These are phyloP conservation scores for Pitangus sulphuratus DNA, from an alignment of 2,797 vertebrate genomes.

Conservation along the genomic window DNA sequence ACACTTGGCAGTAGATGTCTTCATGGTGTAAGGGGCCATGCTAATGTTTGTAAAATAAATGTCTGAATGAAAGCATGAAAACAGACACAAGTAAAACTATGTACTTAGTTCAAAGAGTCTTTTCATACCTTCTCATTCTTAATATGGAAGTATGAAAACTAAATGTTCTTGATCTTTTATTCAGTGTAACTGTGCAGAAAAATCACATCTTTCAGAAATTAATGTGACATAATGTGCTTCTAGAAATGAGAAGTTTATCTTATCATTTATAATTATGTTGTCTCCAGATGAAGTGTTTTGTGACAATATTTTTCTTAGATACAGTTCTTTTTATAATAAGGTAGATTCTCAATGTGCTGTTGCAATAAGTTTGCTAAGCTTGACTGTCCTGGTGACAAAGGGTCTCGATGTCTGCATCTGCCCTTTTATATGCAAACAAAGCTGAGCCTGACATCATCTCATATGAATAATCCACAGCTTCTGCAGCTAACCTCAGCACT, in stretches of 20 bases:
- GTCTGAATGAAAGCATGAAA: neutral
- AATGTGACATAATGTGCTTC: neutral
- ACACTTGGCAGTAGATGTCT: neutral
- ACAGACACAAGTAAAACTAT: neutral
- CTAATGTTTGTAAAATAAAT: neutral
- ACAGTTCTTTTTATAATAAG: neutral
- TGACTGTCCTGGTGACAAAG: neutral
- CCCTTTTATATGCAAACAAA: neutral
- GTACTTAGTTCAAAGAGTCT: neutral
- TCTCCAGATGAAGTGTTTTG: neutral
- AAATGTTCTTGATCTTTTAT: neutral
- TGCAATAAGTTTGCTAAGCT: neutral
- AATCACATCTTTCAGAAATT: neutral
- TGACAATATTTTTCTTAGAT: neutral
- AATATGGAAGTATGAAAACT: neutral
- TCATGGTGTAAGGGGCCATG: neutral
- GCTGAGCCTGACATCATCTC: neutral
- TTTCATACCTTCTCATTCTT: neutral
- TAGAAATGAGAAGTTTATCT: neutral
- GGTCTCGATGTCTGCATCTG: neutral
- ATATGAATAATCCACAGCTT: neutral
- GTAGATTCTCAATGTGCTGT: neutral
- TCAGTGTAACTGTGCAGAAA: neutral
- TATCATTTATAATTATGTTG: neutral
- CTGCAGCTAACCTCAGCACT: neutral